Conservation (phyloP, 2,113 vertebrate genomes). For the Emydocephalus ijimae region DNA sequence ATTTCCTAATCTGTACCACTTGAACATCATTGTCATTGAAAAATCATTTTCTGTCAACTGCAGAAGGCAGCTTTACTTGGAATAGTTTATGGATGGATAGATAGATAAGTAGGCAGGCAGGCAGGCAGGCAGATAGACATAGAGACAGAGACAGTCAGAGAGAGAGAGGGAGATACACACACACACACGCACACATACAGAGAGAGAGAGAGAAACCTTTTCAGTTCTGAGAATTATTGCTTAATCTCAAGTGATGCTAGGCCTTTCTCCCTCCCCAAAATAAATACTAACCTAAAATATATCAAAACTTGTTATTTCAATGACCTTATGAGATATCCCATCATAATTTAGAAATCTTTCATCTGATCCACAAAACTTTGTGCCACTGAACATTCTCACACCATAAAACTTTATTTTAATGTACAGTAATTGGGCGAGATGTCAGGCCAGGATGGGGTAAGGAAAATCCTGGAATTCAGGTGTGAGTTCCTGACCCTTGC, state of each 20-base stretch:
- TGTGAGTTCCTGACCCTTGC: neutral
- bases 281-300: too few relatives aligned
- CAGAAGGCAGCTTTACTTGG: neutral
- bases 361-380: neutral
- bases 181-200: too few relatives aligned
- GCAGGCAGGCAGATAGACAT: too few relatives aligned
- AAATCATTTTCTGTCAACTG: neutral
- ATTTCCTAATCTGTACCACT: neutral
- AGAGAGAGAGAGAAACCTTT: neutral
- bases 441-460: neutral
- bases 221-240: too few relatives aligned
- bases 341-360: neutral
- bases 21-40: neutral
- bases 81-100: neutral
- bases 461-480: neutral
- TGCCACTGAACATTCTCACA: neutral
- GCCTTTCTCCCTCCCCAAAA: too few relatives aligned
- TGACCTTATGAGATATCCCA: neutral
- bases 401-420: neutral
- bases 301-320: too few relatives aligned
- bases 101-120: too few relatives aligned
- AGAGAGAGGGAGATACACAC: too few relatives aligned
- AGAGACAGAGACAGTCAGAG: too few relatives aligned
- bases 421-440: neutral
- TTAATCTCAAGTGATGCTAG: too few relatives aligned